Evolutionary conservation across 2,797 vertebrate genomes (phyloP).

Genomic region (Hoplostethus atlanticus): DNA sequence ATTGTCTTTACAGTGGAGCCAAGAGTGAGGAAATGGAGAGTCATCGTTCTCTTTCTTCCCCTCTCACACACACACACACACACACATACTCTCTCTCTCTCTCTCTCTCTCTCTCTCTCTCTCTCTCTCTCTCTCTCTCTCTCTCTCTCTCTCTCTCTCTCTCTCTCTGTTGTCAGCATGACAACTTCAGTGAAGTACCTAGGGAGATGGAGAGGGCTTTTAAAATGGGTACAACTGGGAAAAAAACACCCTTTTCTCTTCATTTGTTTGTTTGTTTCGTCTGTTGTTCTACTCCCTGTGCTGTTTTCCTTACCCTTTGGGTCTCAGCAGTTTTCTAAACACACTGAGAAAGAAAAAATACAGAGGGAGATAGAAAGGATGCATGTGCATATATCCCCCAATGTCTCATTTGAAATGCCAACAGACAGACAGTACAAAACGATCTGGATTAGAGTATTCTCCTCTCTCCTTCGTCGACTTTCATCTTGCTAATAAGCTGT

Average conservation of each 20-base stretch:
- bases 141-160: slow-evolving; percentile 3
- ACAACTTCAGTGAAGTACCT: slow-evolving; percentile 19
- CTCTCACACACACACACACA: too few relatives aligned
- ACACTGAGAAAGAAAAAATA: slow-evolving; percentile 52
- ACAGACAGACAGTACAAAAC: slow-evolving; percentile 72
- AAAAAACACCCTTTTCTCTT: slow-evolving; percentile 44
- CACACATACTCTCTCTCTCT: slow-evolving; percentile 7
- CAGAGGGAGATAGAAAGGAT: slow-evolving; percentile 31
- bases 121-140: slow-evolving; percentile 7
- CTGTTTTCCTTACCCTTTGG: slow-evolving; percentile 46
- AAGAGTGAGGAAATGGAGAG: background rate
- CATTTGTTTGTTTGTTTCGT: slow-evolving; percentile 68
- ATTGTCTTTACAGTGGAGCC: too few relatives aligned
- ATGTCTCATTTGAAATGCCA: slow-evolving; percentile 79
- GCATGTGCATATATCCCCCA: slow-evolving; percentile 61
- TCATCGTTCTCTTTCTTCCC: too few relatives aligned
- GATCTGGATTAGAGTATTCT: slow-evolving; percentile 72
- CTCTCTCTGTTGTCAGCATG: slow-evolving; percentile 9
- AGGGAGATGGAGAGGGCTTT: slow-evolving; percentile 52
- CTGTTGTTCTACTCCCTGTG: slow-evolving; percentile 33
- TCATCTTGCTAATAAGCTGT: slow-evolving; percentile 75
- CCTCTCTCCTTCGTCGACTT: slow-evolving; percentile 66
- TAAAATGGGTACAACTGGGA: slow-evolving; percentile 64
- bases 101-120: slow-evolving; percentile 8
- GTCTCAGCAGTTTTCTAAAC: slow-evolving; percentile 61